A percentile compares a stretch with the other conserved stretches of the same genome.
phyloP scores from a whole-genome alignment of 2,113 vertebrate genomes.

The Zootoca vivipara region DNA sequence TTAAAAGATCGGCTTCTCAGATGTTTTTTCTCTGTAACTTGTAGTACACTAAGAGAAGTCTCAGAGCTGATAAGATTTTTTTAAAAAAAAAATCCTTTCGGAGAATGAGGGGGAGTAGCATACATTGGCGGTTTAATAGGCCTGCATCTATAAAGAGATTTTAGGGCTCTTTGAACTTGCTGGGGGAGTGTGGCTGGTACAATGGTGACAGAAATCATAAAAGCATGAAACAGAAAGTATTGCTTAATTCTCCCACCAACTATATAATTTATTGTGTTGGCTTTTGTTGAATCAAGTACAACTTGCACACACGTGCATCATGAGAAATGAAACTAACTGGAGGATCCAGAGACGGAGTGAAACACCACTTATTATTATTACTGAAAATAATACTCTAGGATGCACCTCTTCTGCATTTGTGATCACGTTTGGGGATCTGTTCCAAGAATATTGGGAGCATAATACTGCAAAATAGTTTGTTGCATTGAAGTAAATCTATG shows the following conservation, averaged over 20 bases:
- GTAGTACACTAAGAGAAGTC: not conserved
- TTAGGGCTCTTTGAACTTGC: not conserved
- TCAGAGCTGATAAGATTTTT: not conserved
- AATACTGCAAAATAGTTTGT: not conserved
- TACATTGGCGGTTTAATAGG: constrained; percentile 28
- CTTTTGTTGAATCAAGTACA: not conserved
- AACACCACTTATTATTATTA: not conserved
- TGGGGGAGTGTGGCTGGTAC: constrained; percentile 6
- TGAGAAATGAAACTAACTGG: not conserved
- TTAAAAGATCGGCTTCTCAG: not conserved
- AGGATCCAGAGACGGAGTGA: not conserved
- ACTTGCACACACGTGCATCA: not conserved
- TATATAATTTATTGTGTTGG: not conserved
- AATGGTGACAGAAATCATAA: not conserved
- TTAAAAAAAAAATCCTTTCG: not conserved
- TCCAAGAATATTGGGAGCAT: not conserved
- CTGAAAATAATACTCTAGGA: not conserved
- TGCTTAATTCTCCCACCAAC: not conserved
- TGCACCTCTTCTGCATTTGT: accelerated
- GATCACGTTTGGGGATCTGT: not conserved
- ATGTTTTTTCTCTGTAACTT: not conserved
- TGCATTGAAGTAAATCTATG: not conserved
- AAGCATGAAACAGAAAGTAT: not conserved
- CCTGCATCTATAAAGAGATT: constrained; percentile 8
- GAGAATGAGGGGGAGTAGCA: not conserved